These are phyloP conservation scores for Piliocolobus tephrosceles DNA, from an alignment of 2,113 vertebrate species.

Conservation along the genomic window DNA sequence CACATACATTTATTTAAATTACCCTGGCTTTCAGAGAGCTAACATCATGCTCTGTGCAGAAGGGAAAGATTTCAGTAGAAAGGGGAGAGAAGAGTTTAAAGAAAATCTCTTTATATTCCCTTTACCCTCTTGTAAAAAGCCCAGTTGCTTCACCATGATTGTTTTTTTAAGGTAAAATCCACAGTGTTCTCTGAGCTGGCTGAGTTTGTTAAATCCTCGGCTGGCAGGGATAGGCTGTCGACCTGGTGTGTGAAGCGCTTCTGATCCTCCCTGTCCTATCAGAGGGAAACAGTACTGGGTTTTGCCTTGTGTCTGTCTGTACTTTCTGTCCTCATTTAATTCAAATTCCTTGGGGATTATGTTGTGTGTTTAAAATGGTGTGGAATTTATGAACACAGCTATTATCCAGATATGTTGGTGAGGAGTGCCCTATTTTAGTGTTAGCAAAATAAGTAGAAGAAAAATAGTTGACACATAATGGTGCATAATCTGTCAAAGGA, in stretches of 20 bases:
- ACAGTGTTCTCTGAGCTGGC: conserved; percentile 36
- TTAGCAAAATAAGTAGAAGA: conserved; percentile 26
- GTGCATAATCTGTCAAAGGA: background rate
- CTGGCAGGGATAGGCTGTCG: background rate
- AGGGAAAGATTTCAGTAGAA: conserved; percentile 30
- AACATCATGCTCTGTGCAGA: background rate
- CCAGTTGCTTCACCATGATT: background rate
- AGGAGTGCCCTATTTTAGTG: background rate
- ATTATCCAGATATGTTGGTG: background rate
- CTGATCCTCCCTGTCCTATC: conserved; percentile 14
- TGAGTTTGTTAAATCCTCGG: conserved; percentile 51
- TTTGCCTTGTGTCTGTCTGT: background rate
- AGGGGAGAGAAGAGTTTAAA: conserved; percentile 34
- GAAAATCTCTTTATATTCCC: conserved; percentile 61
- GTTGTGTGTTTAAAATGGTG: background rate
- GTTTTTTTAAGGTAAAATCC: conserved; percentile 42
- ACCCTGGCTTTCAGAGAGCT: background rate
- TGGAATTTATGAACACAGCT: background rate
- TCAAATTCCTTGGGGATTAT: conserved; percentile 24
- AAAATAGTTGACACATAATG: background rate
- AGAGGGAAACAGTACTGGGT: background rate
- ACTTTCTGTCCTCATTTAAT: conserved; percentile 45
- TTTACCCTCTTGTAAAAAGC: conserved; percentile 54
- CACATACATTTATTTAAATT: conserved; percentile 62
- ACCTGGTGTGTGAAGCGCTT: background rate